These are phyloP conservation scores for Drosophila subquinaria DNA, from an alignment of 2,888 invertebrate genomes.

Conservation along the genomic window DNA sequence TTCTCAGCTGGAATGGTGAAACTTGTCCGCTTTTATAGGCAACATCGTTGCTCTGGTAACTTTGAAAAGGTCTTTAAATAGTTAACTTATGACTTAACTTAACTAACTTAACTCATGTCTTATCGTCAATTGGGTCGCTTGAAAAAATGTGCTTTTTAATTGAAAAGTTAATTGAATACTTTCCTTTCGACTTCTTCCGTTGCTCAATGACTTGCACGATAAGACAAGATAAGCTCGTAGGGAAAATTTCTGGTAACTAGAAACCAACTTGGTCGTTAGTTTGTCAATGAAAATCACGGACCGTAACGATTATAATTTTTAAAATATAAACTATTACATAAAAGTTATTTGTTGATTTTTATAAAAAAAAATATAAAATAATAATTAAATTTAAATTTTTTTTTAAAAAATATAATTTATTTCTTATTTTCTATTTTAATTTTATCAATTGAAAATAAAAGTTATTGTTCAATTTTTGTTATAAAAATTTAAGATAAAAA, in stretches of 20 bases:
- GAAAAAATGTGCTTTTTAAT: slow-evolving; percentile 5
- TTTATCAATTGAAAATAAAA: too few species aligned
- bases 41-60: background rate
- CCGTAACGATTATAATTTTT: too few species aligned
- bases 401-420: too few species aligned
- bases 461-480: too few species aligned
- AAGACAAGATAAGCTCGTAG: background rate
- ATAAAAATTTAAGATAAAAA: too few species aligned
- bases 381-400: too few species aligned
- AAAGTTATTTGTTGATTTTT: too few species aligned
- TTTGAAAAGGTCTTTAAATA: slow-evolving; percentile 1
- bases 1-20: background rate
- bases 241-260: background rate
- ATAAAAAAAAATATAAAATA: too few species aligned
- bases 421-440: too few species aligned
- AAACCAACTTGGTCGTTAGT: background rate
- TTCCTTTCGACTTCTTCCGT: slow-evolving; percentile 1
- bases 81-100: slow-evolving; percentile 16
- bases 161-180: slow-evolving; percentile 7
- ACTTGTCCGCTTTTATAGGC: slow-evolving; percentile 1
- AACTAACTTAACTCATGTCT: too few species aligned
- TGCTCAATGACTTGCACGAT: background rate
- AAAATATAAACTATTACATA: too few species aligned
- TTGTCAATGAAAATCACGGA: background rate
- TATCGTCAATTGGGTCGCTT: background rate